Conservation (phyloP, 2,113 vertebrate species). For the Lophius piscatorius region DNA sequence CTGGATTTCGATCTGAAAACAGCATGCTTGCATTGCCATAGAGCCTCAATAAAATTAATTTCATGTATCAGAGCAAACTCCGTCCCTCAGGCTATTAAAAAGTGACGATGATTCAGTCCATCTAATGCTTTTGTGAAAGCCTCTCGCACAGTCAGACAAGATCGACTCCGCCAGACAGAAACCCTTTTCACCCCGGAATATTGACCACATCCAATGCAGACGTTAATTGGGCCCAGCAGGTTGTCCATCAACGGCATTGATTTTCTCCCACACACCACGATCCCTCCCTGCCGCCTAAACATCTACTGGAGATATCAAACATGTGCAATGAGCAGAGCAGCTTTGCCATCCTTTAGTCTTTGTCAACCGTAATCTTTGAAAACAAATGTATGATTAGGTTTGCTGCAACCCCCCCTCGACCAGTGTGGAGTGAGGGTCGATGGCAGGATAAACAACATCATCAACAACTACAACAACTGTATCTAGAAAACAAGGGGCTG, state of each 20-base stretch:
- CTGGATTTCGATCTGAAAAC: neutral
- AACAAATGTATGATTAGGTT: slow-evolving; percentile 80
- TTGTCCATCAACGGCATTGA: slow-evolving; percentile 29
- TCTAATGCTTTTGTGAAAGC: slow-evolving; percentile 18
- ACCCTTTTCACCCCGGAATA: slow-evolving; percentile 3
- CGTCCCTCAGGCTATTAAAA: neutral
- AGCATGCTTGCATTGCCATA: neutral
- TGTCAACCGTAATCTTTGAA: slow-evolving; percentile 73
- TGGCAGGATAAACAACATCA: slow-evolving; percentile 57
- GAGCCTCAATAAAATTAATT: slow-evolving; percentile 7
- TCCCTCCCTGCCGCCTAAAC: neutral
- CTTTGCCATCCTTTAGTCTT: slow-evolving; percentile 53
- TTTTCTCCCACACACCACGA: slow-evolving; percentile 2
- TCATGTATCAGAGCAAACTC: slow-evolving; percentile 1
- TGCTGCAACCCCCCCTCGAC: slow-evolving; percentile 33
- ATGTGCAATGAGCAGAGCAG: slow-evolving; percentile 46
- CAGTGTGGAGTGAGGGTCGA: slow-evolving; percentile 29
- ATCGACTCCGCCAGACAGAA: slow-evolving; percentile 12
- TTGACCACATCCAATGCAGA: slow-evolving; percentile 45
- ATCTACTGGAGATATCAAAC: slow-evolving; percentile 35
- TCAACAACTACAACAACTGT: slow-evolving; percentile 35
- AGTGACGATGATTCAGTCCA: slow-evolving; percentile 11
- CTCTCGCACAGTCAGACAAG: slow-evolving; percentile 11
- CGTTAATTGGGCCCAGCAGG: slow-evolving; percentile 34
- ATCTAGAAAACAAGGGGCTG: slow-evolving; percentile 56